Evolutionary conservation across 2,888 invertebrate species (phyloP).

Genomic region (Eremobia ochroleuca): DNA sequence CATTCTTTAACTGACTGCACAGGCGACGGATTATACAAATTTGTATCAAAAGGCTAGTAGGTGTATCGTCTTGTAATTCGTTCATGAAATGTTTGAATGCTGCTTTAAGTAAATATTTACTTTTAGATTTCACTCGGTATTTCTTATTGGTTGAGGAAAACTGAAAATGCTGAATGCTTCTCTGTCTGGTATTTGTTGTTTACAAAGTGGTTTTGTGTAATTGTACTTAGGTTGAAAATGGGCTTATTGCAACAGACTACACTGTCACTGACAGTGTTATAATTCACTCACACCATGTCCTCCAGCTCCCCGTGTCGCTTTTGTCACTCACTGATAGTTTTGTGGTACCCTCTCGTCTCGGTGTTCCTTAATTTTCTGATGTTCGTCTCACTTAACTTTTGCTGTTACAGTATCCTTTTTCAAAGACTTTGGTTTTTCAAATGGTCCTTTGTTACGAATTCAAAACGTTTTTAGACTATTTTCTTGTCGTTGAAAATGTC

Average conservation of each 20-base stretch:
- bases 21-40: neutral
- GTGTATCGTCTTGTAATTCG: conserved; percentile 13
- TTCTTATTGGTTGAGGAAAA: conserved; percentile 5
- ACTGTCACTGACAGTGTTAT: neutral
- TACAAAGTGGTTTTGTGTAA: neutral
- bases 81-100: conserved; percentile 19
- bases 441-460: neutral
- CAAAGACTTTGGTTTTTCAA: neutral
- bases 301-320: neutral
- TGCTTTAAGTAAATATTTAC: conserved; percentile 31
- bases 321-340: neutral
- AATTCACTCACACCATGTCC: neutral
- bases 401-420: neutral
- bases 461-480: neutral
- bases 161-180: conserved; percentile 5
- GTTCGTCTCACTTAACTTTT: neutral
- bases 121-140: conserved; percentile 7
- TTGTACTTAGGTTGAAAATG: neutral
- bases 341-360: neutral
- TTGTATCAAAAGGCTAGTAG: neutral
- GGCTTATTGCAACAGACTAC: neutral
- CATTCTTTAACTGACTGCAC: neutral
- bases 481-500: conserved; percentile 8
- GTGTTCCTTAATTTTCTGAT: neutral
- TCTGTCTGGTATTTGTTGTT: neutral